Evolutionary conservation across 2,888 invertebrate species (phyloP).

Genomic region (Netelia virgata): DNA sequence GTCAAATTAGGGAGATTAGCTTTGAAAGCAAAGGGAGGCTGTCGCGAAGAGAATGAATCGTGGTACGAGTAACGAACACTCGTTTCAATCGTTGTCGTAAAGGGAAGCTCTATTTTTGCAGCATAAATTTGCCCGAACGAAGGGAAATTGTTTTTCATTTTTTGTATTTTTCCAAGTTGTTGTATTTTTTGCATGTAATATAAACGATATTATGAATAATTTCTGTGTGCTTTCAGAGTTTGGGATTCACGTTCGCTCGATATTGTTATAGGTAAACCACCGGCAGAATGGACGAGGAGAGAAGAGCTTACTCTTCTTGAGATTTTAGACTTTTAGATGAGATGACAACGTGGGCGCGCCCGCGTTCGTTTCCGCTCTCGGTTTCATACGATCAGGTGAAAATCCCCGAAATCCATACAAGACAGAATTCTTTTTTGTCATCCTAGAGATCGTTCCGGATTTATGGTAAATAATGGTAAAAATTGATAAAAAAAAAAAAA

Average conservation of each 20-base stretch:
- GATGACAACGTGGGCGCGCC: not conserved
- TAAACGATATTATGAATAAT: constrained; percentile 3
- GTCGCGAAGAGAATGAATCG: no score
- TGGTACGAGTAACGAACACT: not conserved
- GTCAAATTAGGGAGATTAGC: no score
- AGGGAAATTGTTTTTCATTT: not conserved
- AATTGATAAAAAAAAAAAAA: not conserved
- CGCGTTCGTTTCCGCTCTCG: not conserved
- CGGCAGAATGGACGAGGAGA: no score
- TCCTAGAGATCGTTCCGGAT: not conserved
- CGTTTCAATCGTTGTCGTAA: not conserved
- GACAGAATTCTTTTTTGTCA: not conserved
- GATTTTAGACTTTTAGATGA: constrained; percentile 16
- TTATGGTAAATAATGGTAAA: not conserved
- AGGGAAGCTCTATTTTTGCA: not conserved
- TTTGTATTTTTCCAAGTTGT: not conserved
- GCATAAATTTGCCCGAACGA: not conserved
- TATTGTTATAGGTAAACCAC: no score
- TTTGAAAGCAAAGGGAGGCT: no score
- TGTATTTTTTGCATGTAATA: not conserved
- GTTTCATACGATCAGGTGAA: not conserved
- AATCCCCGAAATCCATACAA: constrained; percentile 1
- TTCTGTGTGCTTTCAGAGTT: not conserved
- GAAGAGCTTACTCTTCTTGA: no score
- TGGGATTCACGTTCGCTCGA: not conserved